Conservation (phyloP, 2,113 vertebrate genomes). For the Hipposideros armiger region DNA sequence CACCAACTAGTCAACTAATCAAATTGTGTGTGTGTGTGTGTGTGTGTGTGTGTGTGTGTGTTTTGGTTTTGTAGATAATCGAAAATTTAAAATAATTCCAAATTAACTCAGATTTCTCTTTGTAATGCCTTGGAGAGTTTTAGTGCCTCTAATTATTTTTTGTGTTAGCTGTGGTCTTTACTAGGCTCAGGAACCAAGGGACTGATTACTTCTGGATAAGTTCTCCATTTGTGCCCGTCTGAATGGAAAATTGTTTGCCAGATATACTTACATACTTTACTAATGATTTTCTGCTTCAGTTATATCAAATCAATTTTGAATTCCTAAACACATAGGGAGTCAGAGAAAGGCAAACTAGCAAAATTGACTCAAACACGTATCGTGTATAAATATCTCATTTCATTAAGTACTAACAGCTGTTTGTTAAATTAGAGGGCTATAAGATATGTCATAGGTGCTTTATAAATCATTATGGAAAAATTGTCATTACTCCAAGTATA, state of each 20-base stretch:
- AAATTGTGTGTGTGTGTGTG: not conserved
- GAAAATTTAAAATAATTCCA: conserved; percentile 55
- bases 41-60: no score
- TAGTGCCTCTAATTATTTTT: not conserved
- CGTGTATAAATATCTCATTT: not conserved
- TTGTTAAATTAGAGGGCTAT: not conserved
- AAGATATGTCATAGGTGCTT: not conserved
- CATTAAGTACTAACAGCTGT: not conserved
- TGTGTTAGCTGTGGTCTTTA: not conserved
- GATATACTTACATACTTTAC: conserved; percentile 41
- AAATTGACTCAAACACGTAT: not conserved
- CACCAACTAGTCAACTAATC: not conserved
- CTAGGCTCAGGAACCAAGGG: not conserved
- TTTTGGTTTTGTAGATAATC: not conserved
- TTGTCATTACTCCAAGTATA: not conserved
- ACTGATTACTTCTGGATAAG: conserved; percentile 19
- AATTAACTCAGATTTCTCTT: conserved; percentile 37
- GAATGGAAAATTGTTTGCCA: conserved; percentile 62
- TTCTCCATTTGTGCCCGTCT: conserved; percentile 55
- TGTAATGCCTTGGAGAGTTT: not conserved
- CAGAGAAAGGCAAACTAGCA: not conserved
- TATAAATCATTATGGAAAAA: not conserved
- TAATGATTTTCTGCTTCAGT: conserved; percentile 67
- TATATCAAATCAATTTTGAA: conserved; percentile 56
- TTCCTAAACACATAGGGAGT: not conserved